Percentiles rank a stretch among this genome's conserved stretches.
Conservation (phyloP, 1,140 invertebrate genomes). For the Trinorchestia longiramus region DNA sequence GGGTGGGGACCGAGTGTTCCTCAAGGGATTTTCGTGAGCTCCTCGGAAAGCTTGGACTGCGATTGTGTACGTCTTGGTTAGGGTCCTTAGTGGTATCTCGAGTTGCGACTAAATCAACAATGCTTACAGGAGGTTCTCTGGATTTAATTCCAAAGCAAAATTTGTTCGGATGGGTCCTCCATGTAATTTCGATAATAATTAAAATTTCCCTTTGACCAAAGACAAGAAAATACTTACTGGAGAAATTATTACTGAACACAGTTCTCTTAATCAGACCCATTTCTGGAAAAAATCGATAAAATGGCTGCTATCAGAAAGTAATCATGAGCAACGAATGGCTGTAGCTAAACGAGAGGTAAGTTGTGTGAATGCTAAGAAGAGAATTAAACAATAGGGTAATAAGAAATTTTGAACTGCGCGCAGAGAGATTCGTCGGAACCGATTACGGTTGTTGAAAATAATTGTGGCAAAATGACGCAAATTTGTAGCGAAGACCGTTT, state of each 20-base stretch:
- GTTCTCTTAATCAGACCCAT: neutral
- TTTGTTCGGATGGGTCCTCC: no score
- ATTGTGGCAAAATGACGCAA: neutral
- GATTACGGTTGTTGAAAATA: neutral
- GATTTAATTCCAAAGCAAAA: neutral
- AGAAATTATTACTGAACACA: neutral
- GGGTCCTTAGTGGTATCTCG: neutral
- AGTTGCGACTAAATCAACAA: neutral
- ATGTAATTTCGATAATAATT: neutral
- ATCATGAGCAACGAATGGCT: neutral
- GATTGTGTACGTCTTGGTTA: neutral
- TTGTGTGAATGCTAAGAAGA: neutral
- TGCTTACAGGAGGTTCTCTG: neutral
- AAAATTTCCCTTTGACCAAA: neutral
- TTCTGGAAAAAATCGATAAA: neutral
- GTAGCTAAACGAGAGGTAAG: no score
- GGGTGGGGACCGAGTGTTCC: neutral
- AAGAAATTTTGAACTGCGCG: neutral
- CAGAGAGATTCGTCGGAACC: neutral
- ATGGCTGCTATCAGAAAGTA: neutral
- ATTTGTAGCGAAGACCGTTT: neutral
- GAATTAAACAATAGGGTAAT: neutral
- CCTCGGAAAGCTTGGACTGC: neutral
- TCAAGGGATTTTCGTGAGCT: neutral
- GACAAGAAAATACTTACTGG: neutral